These are phyloP conservation scores for Nemotelus pantherinus DNA, from an alignment of 2,888 invertebrate species.

Conservation along the genomic window DNA sequence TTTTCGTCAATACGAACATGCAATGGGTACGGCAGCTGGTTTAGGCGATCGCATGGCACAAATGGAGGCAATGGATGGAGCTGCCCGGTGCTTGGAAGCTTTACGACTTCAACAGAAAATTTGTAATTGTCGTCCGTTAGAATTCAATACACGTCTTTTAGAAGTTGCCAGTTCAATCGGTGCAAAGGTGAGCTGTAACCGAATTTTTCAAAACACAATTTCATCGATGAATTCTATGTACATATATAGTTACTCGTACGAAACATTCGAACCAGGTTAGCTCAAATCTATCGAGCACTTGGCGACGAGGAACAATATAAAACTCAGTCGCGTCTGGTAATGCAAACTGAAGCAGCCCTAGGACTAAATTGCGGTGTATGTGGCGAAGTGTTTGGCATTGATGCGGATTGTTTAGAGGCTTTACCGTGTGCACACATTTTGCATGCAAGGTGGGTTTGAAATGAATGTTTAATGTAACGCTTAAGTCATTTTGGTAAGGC, in stretches of 20 bases:
- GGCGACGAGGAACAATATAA: conserved; percentile 84
- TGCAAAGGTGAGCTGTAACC: conserved; percentile 73
- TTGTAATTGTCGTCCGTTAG: conserved; percentile 86
- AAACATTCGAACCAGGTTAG: conserved; percentile 80
- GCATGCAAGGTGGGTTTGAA: conserved; percentile 74
- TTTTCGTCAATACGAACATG: conserved; percentile 84
- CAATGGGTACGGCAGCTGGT: conserved; percentile 84
- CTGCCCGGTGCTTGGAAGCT: conserved; percentile 82
- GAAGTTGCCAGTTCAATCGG: conserved; percentile 88
- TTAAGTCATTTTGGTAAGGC: not conserved
- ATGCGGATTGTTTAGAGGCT: conserved; percentile 79
- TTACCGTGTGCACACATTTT: conserved; percentile 88
- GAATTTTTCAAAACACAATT: conserved; percentile 12
- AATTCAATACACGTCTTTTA: conserved; percentile 83
- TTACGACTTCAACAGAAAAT: conserved; percentile 79
- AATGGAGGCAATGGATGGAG: conserved; percentile 92
- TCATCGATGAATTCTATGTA: conserved; percentile 1
- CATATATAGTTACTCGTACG: conserved; percentile 75
- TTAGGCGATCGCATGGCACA: conserved; percentile 85
- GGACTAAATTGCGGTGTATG: conserved; percentile 85
- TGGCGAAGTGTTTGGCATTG: conserved; percentile 78
- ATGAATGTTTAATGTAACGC: not conserved
- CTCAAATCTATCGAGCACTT: conserved; percentile 81
- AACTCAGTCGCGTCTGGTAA: conserved; percentile 72
- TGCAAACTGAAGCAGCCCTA: conserved; percentile 76